phyloP scores from a whole-genome alignment of 2,113 vertebrate species.

The Sorex fumeus region DNA sequence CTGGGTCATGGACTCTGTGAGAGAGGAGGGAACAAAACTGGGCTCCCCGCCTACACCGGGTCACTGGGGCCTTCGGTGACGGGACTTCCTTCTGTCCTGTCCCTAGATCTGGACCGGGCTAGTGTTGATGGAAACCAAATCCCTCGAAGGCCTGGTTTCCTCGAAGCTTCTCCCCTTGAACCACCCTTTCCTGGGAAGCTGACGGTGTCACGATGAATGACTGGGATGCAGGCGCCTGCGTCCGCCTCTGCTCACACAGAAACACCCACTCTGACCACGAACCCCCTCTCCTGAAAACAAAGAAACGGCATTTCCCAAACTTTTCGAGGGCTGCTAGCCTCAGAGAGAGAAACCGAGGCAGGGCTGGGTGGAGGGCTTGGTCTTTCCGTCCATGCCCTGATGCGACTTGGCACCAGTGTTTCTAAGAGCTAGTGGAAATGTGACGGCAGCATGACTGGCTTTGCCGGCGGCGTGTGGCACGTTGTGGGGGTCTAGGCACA shows the following conservation, averaged over 20 bases:
- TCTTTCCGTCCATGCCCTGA: background rate
- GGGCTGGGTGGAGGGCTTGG: background rate
- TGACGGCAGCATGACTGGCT: background rate
- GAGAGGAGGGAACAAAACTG: too few species aligned
- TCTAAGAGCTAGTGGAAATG: slow-evolving; percentile 24
- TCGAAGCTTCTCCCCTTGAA: background rate
- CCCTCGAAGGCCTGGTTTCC: background rate
- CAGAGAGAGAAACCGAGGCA: background rate
- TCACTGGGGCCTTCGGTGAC: too few species aligned
- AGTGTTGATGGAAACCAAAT: background rate
- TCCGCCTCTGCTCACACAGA: too few species aligned
- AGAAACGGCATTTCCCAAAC: background rate
- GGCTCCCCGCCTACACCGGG: too few species aligned
- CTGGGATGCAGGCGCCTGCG: too few species aligned
- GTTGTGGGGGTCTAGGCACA: background rate
- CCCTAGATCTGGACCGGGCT: too few species aligned
- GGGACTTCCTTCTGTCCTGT: too few species aligned
- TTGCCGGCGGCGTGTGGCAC: background rate
- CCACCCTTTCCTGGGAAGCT: too few species aligned
- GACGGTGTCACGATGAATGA: too few species aligned
- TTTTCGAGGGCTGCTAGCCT: background rate
- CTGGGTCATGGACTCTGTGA: too few species aligned
- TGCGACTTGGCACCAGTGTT: slow-evolving; percentile 2
- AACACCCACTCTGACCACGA: too few species aligned
- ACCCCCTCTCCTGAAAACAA: too few species aligned